Base-by-base conservation (phyloP, 2,888 invertebrate genomes). In the Pimpla rufipes region DNA sequence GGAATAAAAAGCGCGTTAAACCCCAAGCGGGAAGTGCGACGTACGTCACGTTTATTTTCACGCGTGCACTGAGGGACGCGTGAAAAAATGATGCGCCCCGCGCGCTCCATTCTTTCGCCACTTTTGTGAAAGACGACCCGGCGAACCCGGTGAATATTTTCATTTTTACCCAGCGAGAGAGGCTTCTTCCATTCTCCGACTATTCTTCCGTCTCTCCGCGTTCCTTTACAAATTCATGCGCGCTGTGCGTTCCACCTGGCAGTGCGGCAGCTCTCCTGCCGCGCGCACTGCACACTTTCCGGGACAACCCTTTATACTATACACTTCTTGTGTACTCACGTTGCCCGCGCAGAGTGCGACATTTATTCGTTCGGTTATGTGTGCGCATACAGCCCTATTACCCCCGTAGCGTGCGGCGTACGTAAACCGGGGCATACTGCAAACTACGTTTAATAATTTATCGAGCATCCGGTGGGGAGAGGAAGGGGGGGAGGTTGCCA, bases 311-410 rank as follows among this genome's bases (percentile, higher is more conserved):
- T 62, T 50, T 70, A n/a, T 40, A 47, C 42, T 0, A 13, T 0
- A 13, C 0, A 18, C 29, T 11, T 21, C 64, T 11, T 62, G 57
- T 66, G 50, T 71, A 57, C 67, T 75, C 40, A 67, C 73, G 71
- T 64, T 71, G 29, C 18, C 45, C 6, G 35, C 40, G 50, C 70
- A 73, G 70, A 85, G 74, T 59, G 70, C 64, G 66, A 80, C 73
- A 66, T 64, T 80, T 82, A 80, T 77, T 66, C 74, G 64, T 77
- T 84, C 68, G 59, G 35, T 35, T 68, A 62, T 52, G 81, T 50
- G 5, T 47, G 3, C 3, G 1, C n/a, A 73, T 62, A 57, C 62
- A 67, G 59, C 45, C 29, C 3, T 67, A 67, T 67, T 18, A 40
- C 23, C 2, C 13, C 50, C 6, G 13, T 1, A 23, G 21, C 23